Evolutionary conservation across 2,888 invertebrate species (phyloP).

Genomic region (Synergus laeviventris): DNA sequence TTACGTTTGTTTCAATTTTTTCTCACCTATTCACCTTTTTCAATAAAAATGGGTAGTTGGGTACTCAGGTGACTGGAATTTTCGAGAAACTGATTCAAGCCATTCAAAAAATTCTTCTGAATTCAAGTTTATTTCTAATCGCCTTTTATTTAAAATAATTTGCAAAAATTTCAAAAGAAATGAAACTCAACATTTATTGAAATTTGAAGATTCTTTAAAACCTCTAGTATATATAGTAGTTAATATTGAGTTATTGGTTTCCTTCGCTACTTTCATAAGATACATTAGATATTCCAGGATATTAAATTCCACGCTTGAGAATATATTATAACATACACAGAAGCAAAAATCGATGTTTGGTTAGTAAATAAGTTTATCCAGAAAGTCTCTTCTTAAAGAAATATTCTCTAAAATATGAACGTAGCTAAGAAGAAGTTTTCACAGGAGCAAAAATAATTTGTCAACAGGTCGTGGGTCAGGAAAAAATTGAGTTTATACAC

Average conservation of each 20-base stretch:
- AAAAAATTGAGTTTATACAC: background rate
- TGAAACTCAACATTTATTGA: background rate
- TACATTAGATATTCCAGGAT: constrained; percentile 13
- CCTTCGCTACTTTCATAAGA: background rate
- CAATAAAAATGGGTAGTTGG: background rate
- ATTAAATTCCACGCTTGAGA: constrained; percentile 14
- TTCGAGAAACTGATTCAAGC: too few species aligned
- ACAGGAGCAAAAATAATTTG: background rate
- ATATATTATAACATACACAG: background rate
- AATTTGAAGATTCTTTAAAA: background rate
- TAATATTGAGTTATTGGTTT: background rate
- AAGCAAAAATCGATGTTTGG: constrained; percentile 21
- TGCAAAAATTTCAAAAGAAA: too few species aligned
- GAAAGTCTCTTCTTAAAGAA: background rate
- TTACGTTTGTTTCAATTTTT: too few species aligned
- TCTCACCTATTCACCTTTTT: background rate
- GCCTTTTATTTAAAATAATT: too few species aligned
- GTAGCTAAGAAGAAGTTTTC: background rate
- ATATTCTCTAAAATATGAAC: background rate
- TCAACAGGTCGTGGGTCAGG: background rate
- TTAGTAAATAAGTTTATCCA: constrained; percentile 13
- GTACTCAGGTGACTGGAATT: too few species aligned
- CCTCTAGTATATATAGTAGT: background rate
- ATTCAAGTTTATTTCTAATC: too few species aligned
- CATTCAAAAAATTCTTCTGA: too few species aligned